A percentile compares a stretch with the other conserved stretches of the same genome.
Evolutionary conservation across 2,888 invertebrate genomes (phyloP).

Genomic region (Eupithecia vulgata): DNA sequence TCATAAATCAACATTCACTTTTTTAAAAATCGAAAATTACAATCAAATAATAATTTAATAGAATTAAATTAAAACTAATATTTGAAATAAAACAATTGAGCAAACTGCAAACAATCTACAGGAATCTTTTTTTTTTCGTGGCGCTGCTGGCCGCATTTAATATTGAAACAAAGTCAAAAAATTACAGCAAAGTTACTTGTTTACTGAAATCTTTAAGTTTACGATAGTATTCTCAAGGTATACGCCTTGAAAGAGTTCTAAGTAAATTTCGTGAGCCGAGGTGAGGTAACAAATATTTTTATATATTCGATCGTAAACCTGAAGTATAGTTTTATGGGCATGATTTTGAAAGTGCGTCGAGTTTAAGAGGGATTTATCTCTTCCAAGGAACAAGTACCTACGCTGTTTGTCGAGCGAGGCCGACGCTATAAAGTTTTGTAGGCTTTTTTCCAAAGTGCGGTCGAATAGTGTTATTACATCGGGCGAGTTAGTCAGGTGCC

Average conservation of each 20-base stretch:
- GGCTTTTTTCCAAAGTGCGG: constrained; percentile 34
- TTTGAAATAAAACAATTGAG: too few species aligned
- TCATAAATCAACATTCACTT: too few species aligned
- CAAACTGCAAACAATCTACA: too few species aligned
- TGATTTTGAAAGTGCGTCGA: constrained; percentile 62
- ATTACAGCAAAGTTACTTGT: background rate
- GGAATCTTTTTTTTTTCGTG: too few species aligned
- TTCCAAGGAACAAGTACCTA: constrained; percentile 49
- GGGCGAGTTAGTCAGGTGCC: constrained; percentile 66
- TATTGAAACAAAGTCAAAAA: background rate
- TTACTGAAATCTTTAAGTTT: background rate
- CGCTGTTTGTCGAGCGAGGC: constrained; percentile 41
- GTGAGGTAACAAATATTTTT: constrained; percentile 56
- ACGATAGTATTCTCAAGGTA: constrained; percentile 27
- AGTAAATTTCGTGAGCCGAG: constrained; percentile 57
- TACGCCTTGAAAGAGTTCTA: constrained; percentile 52
- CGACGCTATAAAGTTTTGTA: constrained; percentile 42
- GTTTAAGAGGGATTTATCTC: constrained; percentile 58
- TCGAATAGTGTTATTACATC: constrained; percentile 47
- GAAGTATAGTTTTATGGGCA: constrained; percentile 66
- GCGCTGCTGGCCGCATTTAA: background rate
- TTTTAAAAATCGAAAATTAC: too few species aligned
- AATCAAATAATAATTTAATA: too few species aligned
- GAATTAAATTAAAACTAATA: too few species aligned
- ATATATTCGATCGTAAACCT: constrained; percentile 63